A percentile compares a stretch with the other conserved stretches of the same genome.
Conservation (phyloP, 2,797 vertebrate genomes). For the Myioborus miniatus region DNA sequence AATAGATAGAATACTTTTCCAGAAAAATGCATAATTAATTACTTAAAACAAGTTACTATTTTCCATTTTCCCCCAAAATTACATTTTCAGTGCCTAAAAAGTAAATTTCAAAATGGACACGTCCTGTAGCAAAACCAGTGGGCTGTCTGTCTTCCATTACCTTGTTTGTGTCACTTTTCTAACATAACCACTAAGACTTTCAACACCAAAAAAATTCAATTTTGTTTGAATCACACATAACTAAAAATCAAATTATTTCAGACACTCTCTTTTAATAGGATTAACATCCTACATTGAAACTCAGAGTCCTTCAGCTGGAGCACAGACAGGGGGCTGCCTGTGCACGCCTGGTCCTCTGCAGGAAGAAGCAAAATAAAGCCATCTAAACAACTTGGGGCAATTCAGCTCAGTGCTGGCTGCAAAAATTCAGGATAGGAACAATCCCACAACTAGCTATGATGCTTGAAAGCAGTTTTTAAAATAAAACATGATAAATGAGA, state of each 20-base stretch:
- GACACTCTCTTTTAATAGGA: neutral
- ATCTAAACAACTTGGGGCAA: neutral
- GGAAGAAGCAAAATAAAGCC: neutral
- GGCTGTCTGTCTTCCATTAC: neutral
- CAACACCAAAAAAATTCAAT: neutral
- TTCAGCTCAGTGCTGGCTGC: neutral
- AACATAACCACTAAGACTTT: neutral
- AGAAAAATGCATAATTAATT: neutral
- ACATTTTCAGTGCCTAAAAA: neutral
- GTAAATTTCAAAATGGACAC: neutral
- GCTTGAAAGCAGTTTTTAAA: neutral
- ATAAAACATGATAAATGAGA: neutral
- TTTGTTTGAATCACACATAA: neutral
- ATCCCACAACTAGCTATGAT: neutral
- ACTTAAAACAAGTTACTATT: neutral
- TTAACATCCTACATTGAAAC: neutral
- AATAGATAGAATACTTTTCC: neutral
- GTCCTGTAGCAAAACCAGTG: neutral
- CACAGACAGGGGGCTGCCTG: rapidly evolving
- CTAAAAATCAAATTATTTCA: neutral
- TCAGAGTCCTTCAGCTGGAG: neutral
- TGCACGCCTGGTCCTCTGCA: neutral
- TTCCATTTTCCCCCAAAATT: neutral
- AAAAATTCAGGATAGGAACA: neutral
- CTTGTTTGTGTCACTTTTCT: neutral